These are phyloP conservation scores for Agapornis roseicollis DNA, from an alignment of 2,113 vertebrate species.

Conservation along the genomic window DNA sequence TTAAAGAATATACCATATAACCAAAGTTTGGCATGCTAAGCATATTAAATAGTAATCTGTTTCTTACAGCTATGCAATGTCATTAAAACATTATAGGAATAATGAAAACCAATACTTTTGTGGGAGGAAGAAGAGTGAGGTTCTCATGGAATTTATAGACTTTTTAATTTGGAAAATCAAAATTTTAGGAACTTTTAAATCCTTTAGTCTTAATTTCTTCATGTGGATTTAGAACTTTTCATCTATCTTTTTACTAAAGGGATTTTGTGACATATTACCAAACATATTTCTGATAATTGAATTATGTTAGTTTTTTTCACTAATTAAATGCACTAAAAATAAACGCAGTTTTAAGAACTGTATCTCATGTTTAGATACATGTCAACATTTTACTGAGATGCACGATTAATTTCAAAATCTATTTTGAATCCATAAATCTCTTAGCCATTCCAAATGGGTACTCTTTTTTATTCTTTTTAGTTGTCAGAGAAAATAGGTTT, in stretches of 20 bases:
- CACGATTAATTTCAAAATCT: neutral
- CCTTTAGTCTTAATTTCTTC: neutral
- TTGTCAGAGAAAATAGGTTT: neutral
- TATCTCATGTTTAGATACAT: neutral
- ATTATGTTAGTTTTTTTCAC: neutral
- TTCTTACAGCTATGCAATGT: neutral
- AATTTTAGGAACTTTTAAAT: neutral
- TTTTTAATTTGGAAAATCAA: neutral
- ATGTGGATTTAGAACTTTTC: neutral
- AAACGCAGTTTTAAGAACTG: neutral
- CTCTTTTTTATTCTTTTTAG: neutral
- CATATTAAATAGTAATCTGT: neutral
- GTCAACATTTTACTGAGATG: neutral
- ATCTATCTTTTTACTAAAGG: neutral
- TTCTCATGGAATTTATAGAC: fast-evolving
- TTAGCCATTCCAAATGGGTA: neutral
- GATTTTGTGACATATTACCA: neutral
- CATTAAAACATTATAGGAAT: neutral
- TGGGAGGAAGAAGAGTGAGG: neutral
- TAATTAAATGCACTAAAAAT: neutral
- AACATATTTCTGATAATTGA: neutral
- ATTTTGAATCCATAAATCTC: neutral
- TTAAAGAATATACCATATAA: neutral
- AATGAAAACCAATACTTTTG: neutral
- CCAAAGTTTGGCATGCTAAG: neutral